Conservation (phyloP, 2,113 vertebrate species). For the Dunckerocampus dactyliophorus region DNA sequence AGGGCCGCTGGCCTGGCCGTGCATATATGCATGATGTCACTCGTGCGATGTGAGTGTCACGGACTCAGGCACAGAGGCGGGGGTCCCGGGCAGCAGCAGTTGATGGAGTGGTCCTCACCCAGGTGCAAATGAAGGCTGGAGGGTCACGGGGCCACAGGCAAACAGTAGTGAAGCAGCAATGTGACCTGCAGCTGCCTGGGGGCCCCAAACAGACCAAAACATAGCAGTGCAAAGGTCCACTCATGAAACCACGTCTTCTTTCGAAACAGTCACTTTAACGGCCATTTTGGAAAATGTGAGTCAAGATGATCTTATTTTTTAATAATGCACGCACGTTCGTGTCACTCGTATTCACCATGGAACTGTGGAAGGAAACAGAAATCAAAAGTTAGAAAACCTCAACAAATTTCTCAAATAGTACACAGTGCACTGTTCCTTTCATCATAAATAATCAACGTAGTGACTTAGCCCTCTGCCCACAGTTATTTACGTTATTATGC, state of each 20-base stretch:
- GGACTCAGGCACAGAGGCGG: conserved; percentile 35
- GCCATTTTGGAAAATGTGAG: too few species aligned
- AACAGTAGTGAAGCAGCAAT: conserved; percentile 68
- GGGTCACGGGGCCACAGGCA: conserved; percentile 68
- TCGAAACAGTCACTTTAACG: too few species aligned
- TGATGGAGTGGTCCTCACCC: conserved; percentile 72
- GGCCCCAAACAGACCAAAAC: not conserved
- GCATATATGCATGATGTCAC: not conserved
- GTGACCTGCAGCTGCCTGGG: conserved; percentile 66
- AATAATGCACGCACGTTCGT: too few species aligned
- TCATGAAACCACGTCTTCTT: conserved; percentile 15
- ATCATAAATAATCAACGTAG: not conserved
- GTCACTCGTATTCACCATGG: not conserved
- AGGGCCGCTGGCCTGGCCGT: conserved; percentile 1
- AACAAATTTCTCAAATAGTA: not conserved
- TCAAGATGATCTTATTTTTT: not conserved
- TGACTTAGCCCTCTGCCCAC: not conserved
- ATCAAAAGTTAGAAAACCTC: not conserved
- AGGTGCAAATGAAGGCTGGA: conserved; percentile 71
- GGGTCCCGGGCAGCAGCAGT: conserved; percentile 18
- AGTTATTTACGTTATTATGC: too few species aligned
- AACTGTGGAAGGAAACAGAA: not conserved
- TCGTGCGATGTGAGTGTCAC: conserved; percentile 38
- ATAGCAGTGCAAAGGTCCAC: conserved; percentile 33
- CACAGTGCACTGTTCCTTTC: not conserved